phyloP scores from a whole-genome alignment of 2,113 vertebrate species.

The Meleagris gallopavo region DNA sequence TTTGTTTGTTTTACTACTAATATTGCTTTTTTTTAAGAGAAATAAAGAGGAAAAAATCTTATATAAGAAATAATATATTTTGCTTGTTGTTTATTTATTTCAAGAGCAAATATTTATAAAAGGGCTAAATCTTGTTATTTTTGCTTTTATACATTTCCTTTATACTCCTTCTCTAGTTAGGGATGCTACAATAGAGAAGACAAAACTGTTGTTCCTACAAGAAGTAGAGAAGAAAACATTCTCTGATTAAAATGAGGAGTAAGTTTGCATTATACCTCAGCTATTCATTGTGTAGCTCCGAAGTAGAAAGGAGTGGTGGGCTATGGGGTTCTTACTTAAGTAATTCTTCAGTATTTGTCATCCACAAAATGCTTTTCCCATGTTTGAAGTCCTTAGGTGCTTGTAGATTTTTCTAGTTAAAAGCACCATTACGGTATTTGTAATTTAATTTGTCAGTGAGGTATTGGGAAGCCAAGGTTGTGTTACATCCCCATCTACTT shows the following conservation, averaged over 20 bases:
- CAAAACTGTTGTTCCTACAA: background rate
- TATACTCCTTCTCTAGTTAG: background rate
- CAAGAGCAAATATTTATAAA: background rate
- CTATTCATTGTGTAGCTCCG: background rate
- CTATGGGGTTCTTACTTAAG: background rate
- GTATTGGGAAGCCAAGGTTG: background rate
- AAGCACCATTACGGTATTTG: background rate
- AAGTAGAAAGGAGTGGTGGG: background rate
- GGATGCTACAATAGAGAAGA: background rate
- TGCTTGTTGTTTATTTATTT: background rate
- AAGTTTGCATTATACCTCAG: background rate
- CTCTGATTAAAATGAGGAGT: background rate
- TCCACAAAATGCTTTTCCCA: background rate
- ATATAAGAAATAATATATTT: background rate
- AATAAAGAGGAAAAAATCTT: background rate
- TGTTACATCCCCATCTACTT: conserved; percentile 1
- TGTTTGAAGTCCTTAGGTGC: background rate
- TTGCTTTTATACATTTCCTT: background rate
- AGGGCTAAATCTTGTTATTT: background rate
- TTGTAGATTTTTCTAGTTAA: conserved; percentile 36
- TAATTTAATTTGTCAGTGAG: conserved; percentile 42
- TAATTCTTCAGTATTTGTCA: background rate
- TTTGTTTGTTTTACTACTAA: background rate
- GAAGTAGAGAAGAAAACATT: background rate
- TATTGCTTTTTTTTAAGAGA: background rate